Evolutionary conservation across 2,113 vertebrate genomes (phyloP).

Genomic region (Trematocara variabile): DNA sequence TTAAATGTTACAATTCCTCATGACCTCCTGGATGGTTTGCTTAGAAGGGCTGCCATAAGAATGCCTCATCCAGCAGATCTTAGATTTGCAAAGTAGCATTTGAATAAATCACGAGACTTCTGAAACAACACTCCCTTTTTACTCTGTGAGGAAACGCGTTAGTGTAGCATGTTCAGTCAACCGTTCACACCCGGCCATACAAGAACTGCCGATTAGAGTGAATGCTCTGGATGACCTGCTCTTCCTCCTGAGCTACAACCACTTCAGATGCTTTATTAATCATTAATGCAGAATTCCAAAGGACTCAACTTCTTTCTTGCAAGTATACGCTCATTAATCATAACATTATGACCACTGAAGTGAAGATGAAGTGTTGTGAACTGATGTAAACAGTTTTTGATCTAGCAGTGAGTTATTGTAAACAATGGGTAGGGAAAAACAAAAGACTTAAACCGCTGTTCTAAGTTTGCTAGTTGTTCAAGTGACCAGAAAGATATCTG

Average conservation of each 20-base stretch:
- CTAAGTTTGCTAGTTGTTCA: not conserved
- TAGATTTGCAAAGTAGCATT: not conserved
- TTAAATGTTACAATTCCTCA: not conserved
- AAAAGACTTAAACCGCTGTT: not conserved
- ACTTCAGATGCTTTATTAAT: not conserved
- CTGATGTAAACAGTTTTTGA: not conserved
- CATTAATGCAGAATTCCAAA: not conserved
- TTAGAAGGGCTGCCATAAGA: not conserved
- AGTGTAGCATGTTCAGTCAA: not conserved
- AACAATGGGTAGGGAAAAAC: not conserved
- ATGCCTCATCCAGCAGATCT: not conserved
- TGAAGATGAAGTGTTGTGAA: not conserved
- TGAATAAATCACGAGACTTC: not conserved
- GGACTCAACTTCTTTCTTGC: not conserved
- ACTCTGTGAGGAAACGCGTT: not conserved
- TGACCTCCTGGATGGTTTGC: not conserved
- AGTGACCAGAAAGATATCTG: not conserved
- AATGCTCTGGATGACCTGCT: not conserved
- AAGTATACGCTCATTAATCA: not conserved
- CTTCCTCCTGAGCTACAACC: not conserved
- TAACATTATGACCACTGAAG: not conserved
- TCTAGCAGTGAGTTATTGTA: not conserved
- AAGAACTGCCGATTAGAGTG: not conserved
- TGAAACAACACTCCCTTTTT: not conserved
- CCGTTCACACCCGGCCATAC: not conserved